Evolutionary conservation across 2,113 vertebrate species (phyloP).

Genomic region (Smithornis capensis): DNA sequence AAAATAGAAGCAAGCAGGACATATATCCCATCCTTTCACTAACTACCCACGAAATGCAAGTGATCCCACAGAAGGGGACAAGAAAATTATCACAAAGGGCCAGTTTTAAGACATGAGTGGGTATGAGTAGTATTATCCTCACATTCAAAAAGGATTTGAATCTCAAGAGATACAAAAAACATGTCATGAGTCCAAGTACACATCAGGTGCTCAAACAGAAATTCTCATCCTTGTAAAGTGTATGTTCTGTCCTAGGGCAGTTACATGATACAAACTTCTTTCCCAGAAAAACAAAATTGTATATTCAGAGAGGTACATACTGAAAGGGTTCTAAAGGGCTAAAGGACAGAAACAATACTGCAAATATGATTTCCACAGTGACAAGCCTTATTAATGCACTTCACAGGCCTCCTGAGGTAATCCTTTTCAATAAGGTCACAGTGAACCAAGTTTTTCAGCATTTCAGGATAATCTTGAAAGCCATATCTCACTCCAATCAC

Average conservation of each 20-base stretch:
- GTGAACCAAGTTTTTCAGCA: background rate
- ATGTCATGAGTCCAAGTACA: rapidly evolving
- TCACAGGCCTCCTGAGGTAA: background rate
- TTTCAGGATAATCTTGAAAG: background rate
- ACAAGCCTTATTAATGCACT: background rate
- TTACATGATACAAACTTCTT: background rate
- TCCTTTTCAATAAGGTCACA: background rate
- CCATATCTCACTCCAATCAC: background rate
- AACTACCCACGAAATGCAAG: background rate
- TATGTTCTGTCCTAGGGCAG: background rate
- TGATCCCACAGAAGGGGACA: background rate
- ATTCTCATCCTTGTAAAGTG: background rate
- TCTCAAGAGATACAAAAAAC: background rate
- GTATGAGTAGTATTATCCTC: background rate
- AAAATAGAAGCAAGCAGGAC: background rate
- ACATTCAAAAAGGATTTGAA: background rate
- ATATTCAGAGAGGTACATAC: background rate
- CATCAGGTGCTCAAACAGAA: rapidly evolving
- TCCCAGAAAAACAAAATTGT: background rate
- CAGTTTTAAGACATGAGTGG: background rate
- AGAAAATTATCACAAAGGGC: background rate
- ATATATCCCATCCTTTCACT: background rate
- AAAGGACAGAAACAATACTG: background rate
- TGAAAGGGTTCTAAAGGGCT: background rate
- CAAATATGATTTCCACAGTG: background rate